Conservation (phyloP, 1,140 invertebrate species). For the Leptopilina boulardi region DNA sequence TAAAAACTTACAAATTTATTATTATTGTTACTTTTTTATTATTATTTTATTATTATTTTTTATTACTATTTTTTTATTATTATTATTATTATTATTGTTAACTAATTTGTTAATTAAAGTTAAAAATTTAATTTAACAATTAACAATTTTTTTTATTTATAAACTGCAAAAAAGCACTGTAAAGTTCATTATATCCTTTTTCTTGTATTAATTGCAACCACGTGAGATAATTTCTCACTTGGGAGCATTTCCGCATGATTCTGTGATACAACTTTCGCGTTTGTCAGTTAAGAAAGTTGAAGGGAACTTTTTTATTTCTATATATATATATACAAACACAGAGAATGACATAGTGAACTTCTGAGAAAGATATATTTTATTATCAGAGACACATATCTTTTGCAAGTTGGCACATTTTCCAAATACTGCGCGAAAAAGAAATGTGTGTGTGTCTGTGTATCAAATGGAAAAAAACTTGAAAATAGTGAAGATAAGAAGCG, state of each 20-base stretch:
- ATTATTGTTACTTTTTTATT: too few relatives aligned
- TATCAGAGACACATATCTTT: slow-evolving; percentile 16
- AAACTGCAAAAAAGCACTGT: neutral
- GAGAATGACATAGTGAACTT: neutral
- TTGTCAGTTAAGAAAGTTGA: slow-evolving; percentile 9
- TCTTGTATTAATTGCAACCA: neutral
- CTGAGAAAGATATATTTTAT: slow-evolving; percentile 26
- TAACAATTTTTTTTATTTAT: too few relatives aligned
- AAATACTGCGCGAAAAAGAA: neutral
- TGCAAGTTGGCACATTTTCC: slow-evolving; percentile 10
- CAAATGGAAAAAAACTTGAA: slow-evolving; percentile 12
- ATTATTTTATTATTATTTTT: too few relatives aligned
- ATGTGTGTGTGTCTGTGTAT: neutral
- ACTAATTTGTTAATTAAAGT: too few relatives aligned
- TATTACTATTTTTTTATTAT: too few relatives aligned
- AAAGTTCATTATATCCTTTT: neutral
- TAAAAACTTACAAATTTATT: too few relatives aligned
- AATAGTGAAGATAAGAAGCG: slow-evolving; percentile 1
- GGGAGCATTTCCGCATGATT: slow-evolving; percentile 4
- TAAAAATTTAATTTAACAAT: too few relatives aligned
- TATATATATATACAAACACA: neutral
- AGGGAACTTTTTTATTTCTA: slow-evolving; percentile 6
- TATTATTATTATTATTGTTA: too few relatives aligned
- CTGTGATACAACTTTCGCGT: neutral
- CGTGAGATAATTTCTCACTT: slow-evolving; percentile 11